Conservation (phyloP, 2,113 vertebrate species). For the Erinaceus europaeus region DNA sequence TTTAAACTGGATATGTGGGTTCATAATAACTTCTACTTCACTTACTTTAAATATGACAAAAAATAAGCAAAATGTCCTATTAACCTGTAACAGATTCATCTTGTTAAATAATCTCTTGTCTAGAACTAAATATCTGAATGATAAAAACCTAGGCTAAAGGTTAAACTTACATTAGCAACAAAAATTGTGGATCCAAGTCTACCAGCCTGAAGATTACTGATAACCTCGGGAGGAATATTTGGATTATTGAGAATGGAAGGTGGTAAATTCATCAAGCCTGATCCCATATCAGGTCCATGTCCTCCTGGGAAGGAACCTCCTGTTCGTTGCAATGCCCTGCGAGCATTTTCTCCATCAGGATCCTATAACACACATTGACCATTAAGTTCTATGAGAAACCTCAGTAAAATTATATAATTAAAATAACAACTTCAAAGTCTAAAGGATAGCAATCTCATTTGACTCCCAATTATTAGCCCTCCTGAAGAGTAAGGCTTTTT, state of each 20-base stretch:
- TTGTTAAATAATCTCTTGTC: slow-evolving; percentile 37
- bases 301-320: slow-evolving; percentile 88
- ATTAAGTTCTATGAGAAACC: slow-evolving; percentile 49
- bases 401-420: slow-evolving; percentile 31
- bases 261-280: slow-evolving; percentile 91
- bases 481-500: slow-evolving; percentile 59
- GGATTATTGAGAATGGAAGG: slow-evolving; percentile 97
- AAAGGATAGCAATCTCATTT: slow-evolving; percentile 65
- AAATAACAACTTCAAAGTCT: slow-evolving; percentile 68
- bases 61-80: slow-evolving; percentile 47
- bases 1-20: slow-evolving; percentile 6
- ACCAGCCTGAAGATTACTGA: slow-evolving; percentile 94
- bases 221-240: slow-evolving; percentile 96
- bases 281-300: slow-evolving; percentile 89
- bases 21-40: slow-evolving; percentile 20
- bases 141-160: slow-evolving; percentile 45
- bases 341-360: slow-evolving; percentile 95
- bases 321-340: slow-evolving; percentile 91
- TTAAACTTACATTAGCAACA: slow-evolving; percentile 94
- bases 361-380: slow-evolving; percentile 84
- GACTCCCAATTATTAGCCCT: slow-evolving; percentile 59
- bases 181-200: slow-evolving; percentile 96
- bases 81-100: slow-evolving; percentile 28
- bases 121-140: slow-evolving; percentile 33
- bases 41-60: slow-evolving; percentile 47